Percentiles rank a stretch among this genome's conserved stretches.
Conservation (phyloP, 2,113 vertebrate species). For the Chamaetylas fuelleborni region DNA sequence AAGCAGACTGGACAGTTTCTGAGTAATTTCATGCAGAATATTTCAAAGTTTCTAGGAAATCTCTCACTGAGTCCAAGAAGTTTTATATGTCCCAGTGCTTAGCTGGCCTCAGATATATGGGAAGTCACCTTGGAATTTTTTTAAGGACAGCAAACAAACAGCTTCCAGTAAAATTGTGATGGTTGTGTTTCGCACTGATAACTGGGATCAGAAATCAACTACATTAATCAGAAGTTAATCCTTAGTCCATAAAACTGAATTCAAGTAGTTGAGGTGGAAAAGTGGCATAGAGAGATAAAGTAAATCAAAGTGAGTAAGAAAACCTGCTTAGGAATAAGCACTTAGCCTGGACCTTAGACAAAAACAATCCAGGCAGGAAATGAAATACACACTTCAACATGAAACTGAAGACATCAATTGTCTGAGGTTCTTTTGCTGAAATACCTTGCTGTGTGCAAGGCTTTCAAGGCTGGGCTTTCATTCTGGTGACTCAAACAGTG, state of each 20-base stretch:
- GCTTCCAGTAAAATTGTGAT: background rate
- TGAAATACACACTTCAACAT: background rate
- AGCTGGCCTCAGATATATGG: background rate
- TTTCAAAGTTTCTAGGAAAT: background rate
- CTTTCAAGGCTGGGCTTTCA: background rate
- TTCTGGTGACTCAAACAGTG: background rate
- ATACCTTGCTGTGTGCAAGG: background rate
- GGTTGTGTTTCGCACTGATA: background rate
- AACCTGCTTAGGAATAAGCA: background rate
- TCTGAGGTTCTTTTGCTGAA: slow-evolving; percentile 2
- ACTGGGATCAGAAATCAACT: background rate
- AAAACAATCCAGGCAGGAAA: background rate
- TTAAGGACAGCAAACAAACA: background rate
- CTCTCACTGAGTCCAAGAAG: background rate
- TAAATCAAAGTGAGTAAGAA: background rate
- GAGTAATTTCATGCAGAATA: background rate
- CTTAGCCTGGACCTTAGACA: background rate
- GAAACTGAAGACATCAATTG: background rate
- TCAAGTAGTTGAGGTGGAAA: background rate
- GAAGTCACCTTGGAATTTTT: background rate
- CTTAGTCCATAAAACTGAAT: background rate
- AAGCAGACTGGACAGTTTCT: background rate
- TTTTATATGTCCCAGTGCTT: background rate
- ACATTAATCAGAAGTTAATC: background rate
- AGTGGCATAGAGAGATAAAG: background rate